Conservation (phyloP, 2,888 invertebrate species). For the Arctia plantaginis region DNA sequence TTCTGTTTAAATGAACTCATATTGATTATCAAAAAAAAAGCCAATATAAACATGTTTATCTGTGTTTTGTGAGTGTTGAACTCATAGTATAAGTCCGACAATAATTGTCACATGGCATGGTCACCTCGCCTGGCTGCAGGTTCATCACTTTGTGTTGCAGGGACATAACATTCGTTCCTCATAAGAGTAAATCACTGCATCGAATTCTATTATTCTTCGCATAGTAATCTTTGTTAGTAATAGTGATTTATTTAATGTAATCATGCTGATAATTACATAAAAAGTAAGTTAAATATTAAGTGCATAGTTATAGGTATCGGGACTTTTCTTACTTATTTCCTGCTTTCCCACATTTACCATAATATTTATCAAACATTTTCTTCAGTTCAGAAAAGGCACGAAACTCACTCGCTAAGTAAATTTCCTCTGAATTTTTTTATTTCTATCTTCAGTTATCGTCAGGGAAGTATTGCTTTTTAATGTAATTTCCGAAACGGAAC, state of each 20-base stretch:
- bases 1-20: too few relatives aligned
- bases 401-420: conserved; percentile 49
- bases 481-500: conserved; percentile 84
- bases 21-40: too few relatives aligned
- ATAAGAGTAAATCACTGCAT: not conserved
- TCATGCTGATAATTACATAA: not conserved
- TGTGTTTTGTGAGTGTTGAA: too few relatives aligned
- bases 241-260: not conserved
- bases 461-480: conserved; percentile 82
- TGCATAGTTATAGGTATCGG: not conserved
- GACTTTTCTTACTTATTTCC: not conserved
- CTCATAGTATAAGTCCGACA: too few relatives aligned
- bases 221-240: not conserved
- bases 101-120: too few relatives aligned
- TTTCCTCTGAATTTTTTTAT: conserved; percentile 65
- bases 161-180: not conserved
- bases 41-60: too few relatives aligned
- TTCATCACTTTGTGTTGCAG: too few relatives aligned
- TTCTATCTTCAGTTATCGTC: conserved; percentile 71
- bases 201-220: not conserved
- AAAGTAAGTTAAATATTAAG: not conserved
- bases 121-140: too few relatives aligned
- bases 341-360: not conserved
- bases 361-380: conserved; percentile 3
- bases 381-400: conserved; percentile 10